Base-by-base conservation (phyloP, 1,140 invertebrate genomes). In the Aphaenogaster rudis region DNA sequence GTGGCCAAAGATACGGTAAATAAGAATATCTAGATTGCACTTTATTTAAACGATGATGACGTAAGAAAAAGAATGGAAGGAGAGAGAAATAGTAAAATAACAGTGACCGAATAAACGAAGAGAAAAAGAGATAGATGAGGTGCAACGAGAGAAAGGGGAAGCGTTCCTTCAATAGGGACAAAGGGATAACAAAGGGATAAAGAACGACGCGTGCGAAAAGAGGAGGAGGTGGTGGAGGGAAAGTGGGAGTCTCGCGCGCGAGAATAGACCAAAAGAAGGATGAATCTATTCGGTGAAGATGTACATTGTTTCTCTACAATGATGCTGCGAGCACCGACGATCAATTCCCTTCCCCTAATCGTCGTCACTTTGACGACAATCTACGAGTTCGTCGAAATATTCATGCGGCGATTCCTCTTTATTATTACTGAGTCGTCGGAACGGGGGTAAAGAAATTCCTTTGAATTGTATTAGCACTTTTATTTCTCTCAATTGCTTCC, bases 121-220 rank as follows among this genome's bases (percentile, higher is more conserved):
- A 59, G 39, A 48, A 72, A 59, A 71, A 50, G 11, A 72, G 39
- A 48, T 57, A 45, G 52, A 77, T 48, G 72, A 48, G 28, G 28
- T 59, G 42, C 61, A 63, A 17, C 48, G 36, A 48, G 59, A 69
- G 69, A 85, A 66, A 61, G 42, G 57, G 54, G 9, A 69, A 77
- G 48, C 13, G 61, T 52, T 52, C 3, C 80, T 82, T 72, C 64
- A 59, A 71, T 72, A 7, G 15, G 48, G 50, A 72, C 36, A 85
- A 85, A 61, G 72, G 61, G 50, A 61, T 78, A 81, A 81, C 50
- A 69, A 71, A 80, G 54, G 48, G 52, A 85, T 86, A 54, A 77
- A 88, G 84, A 88, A 88, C 64, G 33, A 80, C 52, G 67, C 50
- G 59, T 76, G 72, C 54, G 54, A 45, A 76, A 76, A 61, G 59